A percentile compares a stretch with the other conserved stretches of the same genome.
phyloP scores from a whole-genome alignment of 2,113 vertebrate genomes.

The Scomber scombrus region DNA sequence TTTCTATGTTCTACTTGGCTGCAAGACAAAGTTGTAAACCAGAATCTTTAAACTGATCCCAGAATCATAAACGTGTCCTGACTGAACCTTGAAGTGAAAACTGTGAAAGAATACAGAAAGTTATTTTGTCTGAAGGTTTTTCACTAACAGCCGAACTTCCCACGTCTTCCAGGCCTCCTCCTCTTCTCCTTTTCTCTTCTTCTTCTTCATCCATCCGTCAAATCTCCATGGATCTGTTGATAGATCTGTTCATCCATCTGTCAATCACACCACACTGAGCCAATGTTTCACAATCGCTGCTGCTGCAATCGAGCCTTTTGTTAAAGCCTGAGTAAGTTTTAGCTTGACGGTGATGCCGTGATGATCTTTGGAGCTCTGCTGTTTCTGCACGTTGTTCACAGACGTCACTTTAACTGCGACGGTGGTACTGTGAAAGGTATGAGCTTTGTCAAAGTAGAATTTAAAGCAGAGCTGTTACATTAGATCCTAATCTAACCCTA shows the following conservation, averaged over 20 bases:
- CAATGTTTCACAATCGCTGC: not conserved
- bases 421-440: not conserved
- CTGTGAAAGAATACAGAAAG: no score
- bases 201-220: constrained; percentile 1
- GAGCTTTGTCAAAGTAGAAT: no score
- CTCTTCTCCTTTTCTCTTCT: not conserved
- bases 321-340: not conserved
- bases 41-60: no score
- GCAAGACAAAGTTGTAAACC: no score
- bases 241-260: constrained; percentile 31
- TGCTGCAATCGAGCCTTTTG: not conserved
- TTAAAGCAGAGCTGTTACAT: no score
- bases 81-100: no score
- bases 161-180: constrained; percentile 4
- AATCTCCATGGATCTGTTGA: constrained; percentile 27
- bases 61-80: no score
- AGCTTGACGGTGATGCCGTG: not conserved
- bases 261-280: not conserved
- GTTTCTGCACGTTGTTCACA: not conserved
- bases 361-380: not conserved
- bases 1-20: no score
- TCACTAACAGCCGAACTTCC: not conserved
- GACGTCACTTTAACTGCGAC: not conserved
- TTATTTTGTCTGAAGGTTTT: not conserved
- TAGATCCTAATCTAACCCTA: no score